These are phyloP conservation scores for Cheilosia impressa DNA, from an alignment of 2,888 invertebrate genomes.

Conservation along the genomic window DNA sequence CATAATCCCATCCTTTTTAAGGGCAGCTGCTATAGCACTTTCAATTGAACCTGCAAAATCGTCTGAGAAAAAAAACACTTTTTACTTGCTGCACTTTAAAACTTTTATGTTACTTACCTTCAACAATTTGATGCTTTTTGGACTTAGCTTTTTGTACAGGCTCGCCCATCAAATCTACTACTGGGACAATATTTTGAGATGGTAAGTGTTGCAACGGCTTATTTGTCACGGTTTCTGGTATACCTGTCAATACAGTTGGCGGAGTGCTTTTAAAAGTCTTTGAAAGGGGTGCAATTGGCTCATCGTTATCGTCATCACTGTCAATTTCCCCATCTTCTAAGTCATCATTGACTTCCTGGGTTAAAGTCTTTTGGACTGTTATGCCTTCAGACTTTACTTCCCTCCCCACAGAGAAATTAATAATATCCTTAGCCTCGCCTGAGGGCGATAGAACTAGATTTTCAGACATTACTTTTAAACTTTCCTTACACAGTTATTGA, in stretches of 20 bases:
- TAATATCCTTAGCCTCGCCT: slow-evolving; percentile 11
- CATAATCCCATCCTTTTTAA: slow-evolving; percentile 88
- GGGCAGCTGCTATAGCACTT: slow-evolving; percentile 90
- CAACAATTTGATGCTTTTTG: slow-evolving; percentile 44
- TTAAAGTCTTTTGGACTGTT: slow-evolving; percentile 11
- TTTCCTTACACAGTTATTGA: not conserved
- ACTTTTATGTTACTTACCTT: slow-evolving; percentile 14
- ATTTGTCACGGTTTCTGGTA: slow-evolving; percentile 56
- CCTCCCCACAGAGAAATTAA: slow-evolving; percentile 4
- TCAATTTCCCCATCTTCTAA: slow-evolving; percentile 95
- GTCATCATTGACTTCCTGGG: slow-evolving; percentile 84
- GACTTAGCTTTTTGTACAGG: slow-evolving; percentile 41
- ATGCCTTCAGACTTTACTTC: slow-evolving; percentile 37
- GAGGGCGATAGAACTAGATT: slow-evolving; percentile 5
- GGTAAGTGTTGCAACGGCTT: slow-evolving; percentile 58
- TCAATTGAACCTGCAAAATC: slow-evolving; percentile 92
- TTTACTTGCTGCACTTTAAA: not conserved
- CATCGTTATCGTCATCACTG: slow-evolving; percentile 84
- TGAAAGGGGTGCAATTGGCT: slow-evolving; percentile 33
- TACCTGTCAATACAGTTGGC: not conserved
- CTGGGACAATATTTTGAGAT: slow-evolving; percentile 1
- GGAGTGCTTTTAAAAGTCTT: slow-evolving; percentile 20
- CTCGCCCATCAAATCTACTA: slow-evolving; percentile 27
- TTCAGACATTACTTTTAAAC: slow-evolving; percentile 58
- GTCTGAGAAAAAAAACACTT: slow-evolving; percentile 82